Base-by-base conservation (phyloP, 2,113 vertebrate species). In the Elanus axillaris region DNA sequence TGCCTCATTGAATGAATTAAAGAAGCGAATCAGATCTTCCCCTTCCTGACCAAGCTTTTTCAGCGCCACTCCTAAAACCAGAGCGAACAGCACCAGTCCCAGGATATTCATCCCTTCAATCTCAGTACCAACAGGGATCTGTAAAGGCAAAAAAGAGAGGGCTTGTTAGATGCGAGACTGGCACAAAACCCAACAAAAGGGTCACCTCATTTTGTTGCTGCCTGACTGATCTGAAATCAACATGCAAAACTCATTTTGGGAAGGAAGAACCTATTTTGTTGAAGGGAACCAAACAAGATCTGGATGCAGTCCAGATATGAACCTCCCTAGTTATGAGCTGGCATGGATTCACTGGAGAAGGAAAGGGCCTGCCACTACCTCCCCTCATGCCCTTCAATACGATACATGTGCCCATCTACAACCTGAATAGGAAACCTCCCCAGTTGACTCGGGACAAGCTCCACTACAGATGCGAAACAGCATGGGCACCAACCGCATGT, bases 21-120 rank as follows among this genome's bases (percentile, higher is more conserved):
- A 99, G 98, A 99, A 99, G n/a, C 98, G 98, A 80, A 99, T 99
- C 22, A 99, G 99, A 77, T 99, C 99, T 94, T 99, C 99, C 69
- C 99, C 99, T 96, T 99, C 99, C 0, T 90, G 92, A 62, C 99
- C 99, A 34, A 99, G 98, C 88, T 99, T 99, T 94, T 98, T 99
- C 88, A 99, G 97, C 0, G 99, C 99, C 81, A 99, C 99, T 68
- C 99, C 99, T 76, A 99, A 99, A 82, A 99, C 97, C 98, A 99
- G 98, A 55, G 99, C 98, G 6, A 99, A 99, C 43, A 99, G 95
- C 67, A 99, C 99, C 94, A 99, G 97, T 10, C 99, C 99, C 86
- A 99, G 98, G 94, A 99, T 99, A 96, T 99, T 99, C 99, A 99
- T 99, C 25, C 99, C 99, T 86, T 99, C 99, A 2, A 98, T 93